These are phyloP conservation scores for Nesidiocoris tenuis DNA, from an alignment of 2,888 invertebrate genomes.

Conservation along the genomic window DNA sequence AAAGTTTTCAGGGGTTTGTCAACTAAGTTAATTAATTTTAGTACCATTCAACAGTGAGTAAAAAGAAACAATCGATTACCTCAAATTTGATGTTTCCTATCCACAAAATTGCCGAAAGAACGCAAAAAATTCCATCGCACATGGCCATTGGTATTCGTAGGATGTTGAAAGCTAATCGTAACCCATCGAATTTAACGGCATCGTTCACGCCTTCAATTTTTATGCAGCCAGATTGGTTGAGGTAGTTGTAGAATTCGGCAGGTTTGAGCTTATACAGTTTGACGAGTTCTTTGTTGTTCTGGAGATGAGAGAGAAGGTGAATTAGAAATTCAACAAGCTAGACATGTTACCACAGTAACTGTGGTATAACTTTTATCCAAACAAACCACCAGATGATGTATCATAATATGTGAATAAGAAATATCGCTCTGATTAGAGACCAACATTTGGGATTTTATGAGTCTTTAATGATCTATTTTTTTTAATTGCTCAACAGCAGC, in stretches of 20 bases:
- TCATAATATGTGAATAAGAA: no score
- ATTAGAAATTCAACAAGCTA: no score
- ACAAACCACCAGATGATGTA: no score
- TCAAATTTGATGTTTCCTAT: constrained; percentile 83
- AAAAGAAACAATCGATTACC: constrained; percentile 56
- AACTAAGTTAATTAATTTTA: no score
- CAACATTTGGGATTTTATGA: no score
- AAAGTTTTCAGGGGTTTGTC: no score
- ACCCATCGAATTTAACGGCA: constrained; percentile 73
- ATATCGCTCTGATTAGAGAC: no score
- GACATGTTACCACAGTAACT: no score
- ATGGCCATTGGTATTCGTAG: constrained; percentile 81
- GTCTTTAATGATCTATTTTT: no score
- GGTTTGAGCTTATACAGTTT: constrained; percentile 71
- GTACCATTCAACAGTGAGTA: no score
- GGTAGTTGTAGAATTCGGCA: constrained; percentile 76
- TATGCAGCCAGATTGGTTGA: constrained; percentile 76
- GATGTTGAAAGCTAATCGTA: constrained; percentile 84
- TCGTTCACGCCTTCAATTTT: constrained; percentile 67
- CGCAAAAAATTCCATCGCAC: constrained; percentile 86
- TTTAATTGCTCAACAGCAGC: no score
- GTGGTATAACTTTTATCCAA: no score
- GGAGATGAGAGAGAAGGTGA: constrained; percentile 47
- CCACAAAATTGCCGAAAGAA: constrained; percentile 86
- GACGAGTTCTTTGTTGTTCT: constrained; percentile 73